Percentiles rank a stretch among this genome's conserved stretches.
Evolutionary conservation across 92 coral and sea anemone species (phyloP).

Genomic region (Bergia puertoricense): DNA sequence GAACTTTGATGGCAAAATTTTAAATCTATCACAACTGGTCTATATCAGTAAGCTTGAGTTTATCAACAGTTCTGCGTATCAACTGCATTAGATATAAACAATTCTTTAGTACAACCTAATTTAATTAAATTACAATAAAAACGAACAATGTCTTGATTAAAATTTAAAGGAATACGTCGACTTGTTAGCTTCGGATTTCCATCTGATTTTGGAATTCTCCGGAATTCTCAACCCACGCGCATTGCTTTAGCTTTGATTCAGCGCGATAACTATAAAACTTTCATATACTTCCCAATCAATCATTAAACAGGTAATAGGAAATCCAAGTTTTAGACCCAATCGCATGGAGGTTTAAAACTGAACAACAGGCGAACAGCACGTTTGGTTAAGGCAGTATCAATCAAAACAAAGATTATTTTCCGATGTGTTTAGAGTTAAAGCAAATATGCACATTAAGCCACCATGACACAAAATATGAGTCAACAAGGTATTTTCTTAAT

Average conservation of each 20-base stretch:
- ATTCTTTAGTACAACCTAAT: conserved; percentile 45
- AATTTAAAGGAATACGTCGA: conserved; percentile 15
- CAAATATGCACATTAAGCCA: not conserved
- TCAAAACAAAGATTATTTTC: not conserved
- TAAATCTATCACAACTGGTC: not conserved
- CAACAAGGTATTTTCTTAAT: not conserved
- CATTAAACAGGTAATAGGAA: not conserved
- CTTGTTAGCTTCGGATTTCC: conserved; percentile 20
- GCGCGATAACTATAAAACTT: not conserved
- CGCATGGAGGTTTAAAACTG: not conserved
- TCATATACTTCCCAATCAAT: conserved; percentile 1
- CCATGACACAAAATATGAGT: not conserved
- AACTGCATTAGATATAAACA: conserved; percentile 44
- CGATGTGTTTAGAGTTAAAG: conserved; percentile 4
- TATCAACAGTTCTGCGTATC: conserved; percentile 33
- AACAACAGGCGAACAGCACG: not conserved
- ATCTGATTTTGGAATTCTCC: conserved; percentile 17
- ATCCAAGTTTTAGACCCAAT: not conserved
- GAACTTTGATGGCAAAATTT: not conserved
- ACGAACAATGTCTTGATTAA: conserved; percentile 42
- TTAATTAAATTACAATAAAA: conserved; percentile 45
- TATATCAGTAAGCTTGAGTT: conserved; percentile 3
- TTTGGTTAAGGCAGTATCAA: not conserved
- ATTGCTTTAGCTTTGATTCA: not conserved
- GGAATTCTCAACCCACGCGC: conserved; percentile 28